Evolutionary conservation across 2,797 vertebrate genomes (phyloP).

Genomic region (Schizopygopsis pylzovi): DNA sequence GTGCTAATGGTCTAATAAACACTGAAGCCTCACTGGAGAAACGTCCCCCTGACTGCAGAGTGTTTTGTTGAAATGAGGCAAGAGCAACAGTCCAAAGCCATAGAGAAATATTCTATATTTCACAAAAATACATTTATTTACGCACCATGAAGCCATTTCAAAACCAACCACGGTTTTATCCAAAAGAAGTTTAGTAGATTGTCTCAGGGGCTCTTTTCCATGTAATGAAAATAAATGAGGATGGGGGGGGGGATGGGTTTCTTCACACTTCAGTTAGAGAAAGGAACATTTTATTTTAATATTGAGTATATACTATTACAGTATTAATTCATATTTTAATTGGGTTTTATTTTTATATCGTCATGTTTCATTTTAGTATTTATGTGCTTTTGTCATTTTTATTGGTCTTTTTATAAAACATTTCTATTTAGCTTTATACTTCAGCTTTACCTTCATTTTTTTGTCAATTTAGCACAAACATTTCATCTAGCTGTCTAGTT

Average conservation of each 20-base stretch:
- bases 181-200: neutral
- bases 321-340: neutral
- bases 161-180: neutral
- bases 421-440: neutral
- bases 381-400: neutral
- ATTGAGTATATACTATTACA: neutral
- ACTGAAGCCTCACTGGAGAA: neutral
- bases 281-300: neutral
- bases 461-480: too few species aligned
- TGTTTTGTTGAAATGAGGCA: too few species aligned
- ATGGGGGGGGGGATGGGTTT: neutral
- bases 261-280: neutral
- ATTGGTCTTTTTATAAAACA: neutral
- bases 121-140: neutral
- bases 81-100: neutral
- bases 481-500: too few species aligned
- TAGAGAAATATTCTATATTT: neutral
- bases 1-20: slow-evolving; percentile 22
- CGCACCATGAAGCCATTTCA: neutral
- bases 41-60: neutral
- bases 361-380: neutral
- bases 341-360: neutral
- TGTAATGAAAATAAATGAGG: neutral
- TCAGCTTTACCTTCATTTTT: too few species aligned
- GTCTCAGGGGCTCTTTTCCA: neutral